Conservation (phyloP, 2,888 invertebrate species). For the Dermolepida albohirtum region DNA sequence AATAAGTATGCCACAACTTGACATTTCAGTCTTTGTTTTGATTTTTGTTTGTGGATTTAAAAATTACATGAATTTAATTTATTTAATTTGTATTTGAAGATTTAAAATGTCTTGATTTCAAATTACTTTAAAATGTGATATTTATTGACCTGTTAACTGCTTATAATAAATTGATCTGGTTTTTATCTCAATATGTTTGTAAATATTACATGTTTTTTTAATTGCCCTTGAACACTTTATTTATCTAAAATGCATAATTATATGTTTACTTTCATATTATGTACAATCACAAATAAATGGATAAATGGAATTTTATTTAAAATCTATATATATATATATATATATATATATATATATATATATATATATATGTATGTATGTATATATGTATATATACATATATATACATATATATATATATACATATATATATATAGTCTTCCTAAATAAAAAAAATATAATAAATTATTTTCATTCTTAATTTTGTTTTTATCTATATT, state of each 20-base stretch:
- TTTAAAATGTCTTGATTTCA: background rate
- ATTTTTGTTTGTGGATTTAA: background rate
- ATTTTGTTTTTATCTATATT: too few species aligned
- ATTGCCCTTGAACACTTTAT: conserved; percentile 5
- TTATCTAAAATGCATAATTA: background rate
- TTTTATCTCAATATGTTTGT: conserved; percentile 24
- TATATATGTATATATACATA: too few species aligned
- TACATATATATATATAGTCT: too few species aligned
- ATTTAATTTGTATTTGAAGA: conserved; percentile 1
- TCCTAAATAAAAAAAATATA: too few species aligned
- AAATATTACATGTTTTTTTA: conserved; percentile 12
- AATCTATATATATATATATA: too few species aligned
- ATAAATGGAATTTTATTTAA: too few species aligned
- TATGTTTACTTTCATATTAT: conserved; percentile 2
- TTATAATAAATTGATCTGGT: background rate
- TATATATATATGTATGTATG: too few species aligned
- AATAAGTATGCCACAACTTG: conserved; percentile 27
- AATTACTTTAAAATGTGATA: conserved; percentile 5
- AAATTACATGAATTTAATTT: background rate
- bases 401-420: too few species aligned
- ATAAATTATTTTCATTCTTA: too few species aligned
- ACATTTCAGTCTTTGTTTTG: conserved; percentile 30
- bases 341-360: too few species aligned
- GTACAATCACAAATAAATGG: too few species aligned
- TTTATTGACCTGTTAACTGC: conserved; percentile 18